Conservation (phyloP, 1,140 invertebrate species). For the Cotesia typhae region DNA sequence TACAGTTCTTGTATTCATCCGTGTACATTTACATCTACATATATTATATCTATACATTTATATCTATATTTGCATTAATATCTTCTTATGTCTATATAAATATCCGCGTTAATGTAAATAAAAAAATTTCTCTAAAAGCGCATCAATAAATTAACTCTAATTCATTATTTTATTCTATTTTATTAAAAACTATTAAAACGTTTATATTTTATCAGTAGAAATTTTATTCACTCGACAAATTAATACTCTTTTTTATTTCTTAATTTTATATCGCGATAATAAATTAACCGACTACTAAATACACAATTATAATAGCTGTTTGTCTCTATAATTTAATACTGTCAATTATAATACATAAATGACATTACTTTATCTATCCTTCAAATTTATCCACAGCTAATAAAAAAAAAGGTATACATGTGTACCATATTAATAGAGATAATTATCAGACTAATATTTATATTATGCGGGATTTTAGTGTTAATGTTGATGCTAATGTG, state of each 20-base stretch:
- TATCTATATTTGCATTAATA: background rate
- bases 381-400: no score
- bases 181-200: background rate
- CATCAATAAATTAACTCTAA: constrained; percentile 21
- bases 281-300: background rate
- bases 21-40: constrained; percentile 2
- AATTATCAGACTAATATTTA: background rate
- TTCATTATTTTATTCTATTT: background rate
- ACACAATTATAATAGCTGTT: background rate
- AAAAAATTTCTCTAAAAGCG: background rate
- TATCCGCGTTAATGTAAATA: constrained; percentile 10
- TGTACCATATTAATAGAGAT: background rate
- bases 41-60: background rate
- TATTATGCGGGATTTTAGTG: background rate
- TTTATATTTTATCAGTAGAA: background rate
- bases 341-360: constrained; percentile 1
- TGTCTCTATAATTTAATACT: no score
- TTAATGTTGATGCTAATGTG: background rate
- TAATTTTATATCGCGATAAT: background rate
- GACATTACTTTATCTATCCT: no score
- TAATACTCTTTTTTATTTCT: constrained; percentile 12
- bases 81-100: no score
- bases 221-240: background rate
- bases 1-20: constrained; percentile 44
- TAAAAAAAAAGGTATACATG: background rate